Conservation (phyloP, 2,113 vertebrate genomes). For the Stigmatopora nigra region DNA sequence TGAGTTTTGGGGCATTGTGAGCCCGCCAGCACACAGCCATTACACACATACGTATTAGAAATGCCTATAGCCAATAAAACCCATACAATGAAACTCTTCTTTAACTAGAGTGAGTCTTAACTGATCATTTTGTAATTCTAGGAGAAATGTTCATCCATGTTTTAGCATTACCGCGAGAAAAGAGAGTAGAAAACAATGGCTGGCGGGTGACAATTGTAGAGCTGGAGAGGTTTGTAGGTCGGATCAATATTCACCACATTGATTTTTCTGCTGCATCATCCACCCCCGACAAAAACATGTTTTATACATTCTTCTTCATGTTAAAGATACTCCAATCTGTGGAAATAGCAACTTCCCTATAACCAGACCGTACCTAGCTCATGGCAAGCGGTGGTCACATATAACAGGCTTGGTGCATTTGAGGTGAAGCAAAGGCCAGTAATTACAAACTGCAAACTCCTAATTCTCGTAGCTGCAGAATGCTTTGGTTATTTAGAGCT, state of each 20-base stretch:
- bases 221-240: conserved; percentile 41
- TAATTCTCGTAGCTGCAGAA: conserved; percentile 21
- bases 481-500: conserved; percentile 9
- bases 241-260: conserved; percentile 57
- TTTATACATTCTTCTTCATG: conserved; percentile 16
- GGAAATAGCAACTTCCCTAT: conserved; percentile 9
- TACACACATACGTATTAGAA: too few species aligned
- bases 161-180: neutral
- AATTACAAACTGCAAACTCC: conserved; percentile 28
- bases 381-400: conserved; percentile 33
- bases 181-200: neutral
- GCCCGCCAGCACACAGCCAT: too few species aligned
- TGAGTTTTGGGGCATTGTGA: too few species aligned
- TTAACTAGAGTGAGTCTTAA: neutral
- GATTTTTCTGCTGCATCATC: conserved; percentile 48
- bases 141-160: neutral
- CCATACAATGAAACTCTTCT: neutral
- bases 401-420: conserved; percentile 40
- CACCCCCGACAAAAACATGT: neutral
- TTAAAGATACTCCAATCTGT: conserved; percentile 38
- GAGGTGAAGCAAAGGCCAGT: conserved; percentile 42
- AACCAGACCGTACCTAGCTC: conserved; percentile 16
- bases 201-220: conserved; percentile 23
- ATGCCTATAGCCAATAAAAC: too few species aligned
- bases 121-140: neutral